phyloP scores from a whole-genome alignment of 2,888 invertebrate genomes.

The Oxyteleia sp. region DNA sequence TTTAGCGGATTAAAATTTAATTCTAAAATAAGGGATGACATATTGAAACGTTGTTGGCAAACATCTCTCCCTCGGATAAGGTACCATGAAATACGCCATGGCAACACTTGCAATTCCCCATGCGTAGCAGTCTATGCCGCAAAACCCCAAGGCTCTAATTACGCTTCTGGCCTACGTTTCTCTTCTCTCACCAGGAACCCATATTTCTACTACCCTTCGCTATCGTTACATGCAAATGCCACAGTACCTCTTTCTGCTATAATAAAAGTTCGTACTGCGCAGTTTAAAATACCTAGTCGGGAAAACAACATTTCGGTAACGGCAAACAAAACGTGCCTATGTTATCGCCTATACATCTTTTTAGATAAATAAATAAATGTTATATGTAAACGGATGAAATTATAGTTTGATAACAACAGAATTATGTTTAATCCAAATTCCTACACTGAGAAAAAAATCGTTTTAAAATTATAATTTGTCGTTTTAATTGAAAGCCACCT shows the following conservation, averaged over 20 bases:
- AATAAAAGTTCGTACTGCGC: conserved; percentile 85
- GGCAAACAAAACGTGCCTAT: too few species aligned
- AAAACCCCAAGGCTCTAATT: conserved; percentile 86
- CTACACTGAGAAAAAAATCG: too few species aligned
- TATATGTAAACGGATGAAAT: too few species aligned
- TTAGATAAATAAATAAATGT: too few species aligned
- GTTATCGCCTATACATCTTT: too few species aligned
- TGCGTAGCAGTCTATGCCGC: conserved; percentile 76
- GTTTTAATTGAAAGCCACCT: too few species aligned
- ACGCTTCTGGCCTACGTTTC: conserved; percentile 79
- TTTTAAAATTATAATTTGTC: too few species aligned
- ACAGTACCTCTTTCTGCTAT: conserved; percentile 83
- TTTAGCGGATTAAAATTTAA: conserved; percentile 86
- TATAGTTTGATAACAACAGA: too few species aligned
- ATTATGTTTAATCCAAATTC: too few species aligned
- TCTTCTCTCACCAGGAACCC: conserved; percentile 72
- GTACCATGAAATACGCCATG: conserved; percentile 45
- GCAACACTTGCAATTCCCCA: conserved; percentile 60
- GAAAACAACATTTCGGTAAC: conserved; percentile 29
- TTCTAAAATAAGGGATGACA: conserved; percentile 86
- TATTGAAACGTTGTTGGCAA: conserved; percentile 84
- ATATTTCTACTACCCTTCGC: conserved; percentile 78
- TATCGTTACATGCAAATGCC: conserved; percentile 86
- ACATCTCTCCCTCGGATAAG: conserved; percentile 77
- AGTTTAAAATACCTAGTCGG: conserved; percentile 78